These are phyloP conservation scores for Ptychobarbus kaznakovi DNA, from an alignment of 2,797 vertebrate species.

Conservation along the genomic window DNA sequence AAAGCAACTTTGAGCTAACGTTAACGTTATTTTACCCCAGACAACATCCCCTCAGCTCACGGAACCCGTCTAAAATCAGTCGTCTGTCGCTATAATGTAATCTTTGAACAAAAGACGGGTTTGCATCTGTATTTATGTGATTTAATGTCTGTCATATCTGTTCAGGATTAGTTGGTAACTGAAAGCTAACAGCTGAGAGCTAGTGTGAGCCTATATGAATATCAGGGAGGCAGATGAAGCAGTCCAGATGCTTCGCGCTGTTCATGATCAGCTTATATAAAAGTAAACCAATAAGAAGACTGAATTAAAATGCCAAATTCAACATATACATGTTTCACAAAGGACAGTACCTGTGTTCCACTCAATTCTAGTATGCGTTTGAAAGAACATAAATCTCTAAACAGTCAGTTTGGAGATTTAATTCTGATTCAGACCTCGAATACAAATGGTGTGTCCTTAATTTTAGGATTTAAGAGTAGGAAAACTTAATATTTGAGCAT, in stretches of 20 bases:
- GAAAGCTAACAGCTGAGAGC: slow-evolving; percentile 28
- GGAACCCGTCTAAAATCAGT: neutral
- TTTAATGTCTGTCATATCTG: neutral
- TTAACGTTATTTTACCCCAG: neutral
- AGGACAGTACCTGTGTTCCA: too few relatives aligned
- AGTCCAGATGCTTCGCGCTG: neutral
- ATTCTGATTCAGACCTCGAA: neutral
- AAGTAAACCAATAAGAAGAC: neutral
- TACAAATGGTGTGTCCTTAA: too few relatives aligned
- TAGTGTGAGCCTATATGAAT: neutral
- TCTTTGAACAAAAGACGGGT: neutral
- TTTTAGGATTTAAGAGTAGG: neutral
- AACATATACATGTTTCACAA: too few relatives aligned
- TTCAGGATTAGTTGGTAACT: neutral
- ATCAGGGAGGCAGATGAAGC: slow-evolving; percentile 15
- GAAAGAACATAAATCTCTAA: neutral
- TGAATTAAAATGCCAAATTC: neutral
- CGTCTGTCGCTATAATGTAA: neutral
- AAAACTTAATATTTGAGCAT: neutral
- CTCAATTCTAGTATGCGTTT: neutral
- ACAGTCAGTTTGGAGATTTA: neutral
- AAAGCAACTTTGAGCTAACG: neutral
- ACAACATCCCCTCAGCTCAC: neutral
- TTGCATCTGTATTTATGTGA: neutral
- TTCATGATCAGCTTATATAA: neutral